A percentile compares a stretch with the other conserved stretches of the same genome.
phyloP scores from a whole-genome alignment of 1,140 invertebrate species.

The Choristoneura fumiferana region DNA sequence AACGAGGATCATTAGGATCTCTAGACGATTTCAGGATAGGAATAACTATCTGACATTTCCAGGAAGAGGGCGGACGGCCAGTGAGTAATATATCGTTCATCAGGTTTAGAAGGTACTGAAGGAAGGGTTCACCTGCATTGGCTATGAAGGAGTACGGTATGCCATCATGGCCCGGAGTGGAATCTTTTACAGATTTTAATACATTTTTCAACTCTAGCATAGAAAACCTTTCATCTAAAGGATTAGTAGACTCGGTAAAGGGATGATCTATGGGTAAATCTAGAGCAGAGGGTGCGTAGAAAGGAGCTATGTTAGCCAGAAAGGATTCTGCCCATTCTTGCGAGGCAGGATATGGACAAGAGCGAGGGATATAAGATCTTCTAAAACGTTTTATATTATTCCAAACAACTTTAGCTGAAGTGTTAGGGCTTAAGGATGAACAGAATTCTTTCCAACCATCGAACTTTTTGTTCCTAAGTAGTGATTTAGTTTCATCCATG shows the following conservation, averaged over 20 bases:
- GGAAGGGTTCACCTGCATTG: too few species aligned
- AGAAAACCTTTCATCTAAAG: too few species aligned
- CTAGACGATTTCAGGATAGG: constrained; percentile 8
- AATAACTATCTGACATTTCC: constrained; percentile 6
- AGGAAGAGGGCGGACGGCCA: not conserved
- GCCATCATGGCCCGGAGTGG: too few species aligned
- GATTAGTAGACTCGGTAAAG: not conserved
- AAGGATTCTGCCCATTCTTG: not conserved
- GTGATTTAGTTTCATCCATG: not conserved
- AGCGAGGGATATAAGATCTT: not conserved
- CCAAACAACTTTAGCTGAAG: not conserved
- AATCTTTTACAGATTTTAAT: not conserved
- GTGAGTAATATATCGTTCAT: not conserved
- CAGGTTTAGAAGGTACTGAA: too few species aligned
- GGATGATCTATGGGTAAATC: not conserved
- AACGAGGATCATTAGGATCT: constrained; percentile 6
- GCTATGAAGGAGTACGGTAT: too few species aligned
- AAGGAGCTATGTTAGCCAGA: not conserved
- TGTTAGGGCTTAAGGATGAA: too few species aligned
- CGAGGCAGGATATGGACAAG: not conserved
- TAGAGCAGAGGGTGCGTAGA: not conserved
- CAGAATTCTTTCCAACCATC: too few species aligned
- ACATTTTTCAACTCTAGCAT: not conserved
- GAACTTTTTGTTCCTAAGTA: too few species aligned
- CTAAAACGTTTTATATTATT: not conserved